These are phyloP conservation scores for Smutsia gigantea DNA, from an alignment of 2,797 vertebrate genomes.

Conservation along the genomic window DNA sequence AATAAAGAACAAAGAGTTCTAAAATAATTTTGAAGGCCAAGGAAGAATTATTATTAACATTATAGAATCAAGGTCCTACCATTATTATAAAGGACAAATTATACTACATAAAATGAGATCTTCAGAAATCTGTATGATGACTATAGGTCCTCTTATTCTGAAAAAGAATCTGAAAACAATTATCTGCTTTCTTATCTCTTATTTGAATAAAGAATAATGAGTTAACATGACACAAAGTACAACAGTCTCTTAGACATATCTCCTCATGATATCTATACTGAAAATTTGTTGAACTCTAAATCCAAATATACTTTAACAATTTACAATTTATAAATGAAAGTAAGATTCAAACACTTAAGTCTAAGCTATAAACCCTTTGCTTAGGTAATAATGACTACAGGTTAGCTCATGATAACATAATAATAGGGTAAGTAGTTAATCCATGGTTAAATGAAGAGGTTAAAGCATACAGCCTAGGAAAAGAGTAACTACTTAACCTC, in stretches of 20 bases:
- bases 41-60: conserved; percentile 19
- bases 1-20: not conserved
- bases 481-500: conserved; percentile 36
- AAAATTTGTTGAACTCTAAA: conserved; percentile 31
- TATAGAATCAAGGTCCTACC: not conserved
- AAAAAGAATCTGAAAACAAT: conserved; percentile 39
- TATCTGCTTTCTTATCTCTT: not conserved
- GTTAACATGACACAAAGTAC: not conserved
- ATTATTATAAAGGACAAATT: not conserved
- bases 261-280: not conserved
- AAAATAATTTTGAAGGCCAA: conserved; percentile 49
- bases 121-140: not conserved
- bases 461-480: conserved; percentile 31
- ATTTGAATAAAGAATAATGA: not conserved
- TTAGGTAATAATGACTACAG: not conserved
- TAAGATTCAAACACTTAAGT: not conserved
- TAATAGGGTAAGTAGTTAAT: conserved; percentile 32
- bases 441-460: conserved; percentile 4
- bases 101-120: conserved; percentile 3
- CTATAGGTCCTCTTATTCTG: not conserved
- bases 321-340: conserved; percentile 24
- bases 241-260: conserved; percentile 12
- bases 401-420: conserved; percentile 34
- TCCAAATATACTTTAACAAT: conserved; percentile 54
- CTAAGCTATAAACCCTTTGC: not conserved